A percentile compares a stretch with the other conserved stretches of the same genome.
phyloP scores from a whole-genome alignment of 2,888 invertebrate genomes.

The Reticulitermes lucifugus region DNA sequence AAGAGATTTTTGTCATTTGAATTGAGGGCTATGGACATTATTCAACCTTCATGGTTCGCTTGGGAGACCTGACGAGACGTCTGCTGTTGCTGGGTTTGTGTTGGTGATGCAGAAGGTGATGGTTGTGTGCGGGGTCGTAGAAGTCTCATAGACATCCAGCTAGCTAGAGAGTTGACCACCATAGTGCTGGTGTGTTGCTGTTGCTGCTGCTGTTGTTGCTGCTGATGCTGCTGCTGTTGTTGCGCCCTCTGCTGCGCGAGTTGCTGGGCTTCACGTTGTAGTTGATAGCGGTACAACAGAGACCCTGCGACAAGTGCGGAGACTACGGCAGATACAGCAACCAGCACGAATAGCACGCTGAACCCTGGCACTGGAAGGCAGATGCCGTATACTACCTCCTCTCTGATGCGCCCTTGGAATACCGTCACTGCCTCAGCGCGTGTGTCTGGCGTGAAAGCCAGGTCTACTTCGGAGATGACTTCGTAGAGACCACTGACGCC shows the following conservation, averaged over 20 bases:
- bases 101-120: constrained; percentile 50
- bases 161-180: constrained; percentile 73
- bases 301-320: constrained; percentile 89
- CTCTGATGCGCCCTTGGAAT: constrained; percentile 87
- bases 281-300: constrained; percentile 80
- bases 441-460: constrained; percentile 88
- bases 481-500: constrained; percentile 92
- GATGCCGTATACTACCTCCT: constrained; percentile 92
- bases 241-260: constrained; percentile 45
- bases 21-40: too few relatives aligned
- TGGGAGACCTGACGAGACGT: constrained; percentile 2
- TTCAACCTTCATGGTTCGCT: constrained; percentile 21
- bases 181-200: constrained; percentile 61
- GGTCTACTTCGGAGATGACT: constrained; percentile 91
- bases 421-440: constrained; percentile 86
- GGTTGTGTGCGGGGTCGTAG: constrained; percentile 64
- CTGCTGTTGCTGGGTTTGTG: constrained; percentile 15
- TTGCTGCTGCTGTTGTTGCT: constrained; percentile 60
- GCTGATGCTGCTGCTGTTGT: constrained; percentile 56
- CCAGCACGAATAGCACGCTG: constrained; percentile 87
- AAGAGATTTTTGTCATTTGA: too few relatives aligned
- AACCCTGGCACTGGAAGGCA: constrained; percentile 92
- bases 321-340: constrained; percentile 87
- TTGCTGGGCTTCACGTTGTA: constrained; percentile 74
- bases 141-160: constrained; percentile 79